Conservation (phyloP, 2,797 vertebrate genomes). For the Acrossocheilus wenchowensis region DNA sequence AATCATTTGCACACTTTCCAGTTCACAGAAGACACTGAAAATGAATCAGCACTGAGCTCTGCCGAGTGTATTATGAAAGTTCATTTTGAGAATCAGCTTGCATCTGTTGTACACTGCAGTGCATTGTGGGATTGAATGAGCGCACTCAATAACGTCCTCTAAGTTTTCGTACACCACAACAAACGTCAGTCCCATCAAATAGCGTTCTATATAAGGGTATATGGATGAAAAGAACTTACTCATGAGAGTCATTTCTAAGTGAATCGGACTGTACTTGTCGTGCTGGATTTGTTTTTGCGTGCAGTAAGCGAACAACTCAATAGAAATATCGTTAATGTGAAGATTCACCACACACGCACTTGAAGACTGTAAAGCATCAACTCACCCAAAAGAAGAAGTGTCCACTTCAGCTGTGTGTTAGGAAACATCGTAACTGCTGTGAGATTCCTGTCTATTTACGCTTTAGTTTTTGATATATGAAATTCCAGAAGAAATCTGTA, state of each 20-base stretch:
- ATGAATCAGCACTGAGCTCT: no score
- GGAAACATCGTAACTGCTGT: neutral
- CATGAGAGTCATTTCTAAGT: neutral
- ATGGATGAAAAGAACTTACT: neutral
- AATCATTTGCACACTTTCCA: no score
- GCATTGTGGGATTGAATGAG: neutral
- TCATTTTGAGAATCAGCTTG: neutral
- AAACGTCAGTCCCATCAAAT: no score
- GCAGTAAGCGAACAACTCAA: neutral
- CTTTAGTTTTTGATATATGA: neutral
- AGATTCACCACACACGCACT: neutral
- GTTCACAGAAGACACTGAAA: no score
- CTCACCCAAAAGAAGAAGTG: slow-evolving; percentile 66
- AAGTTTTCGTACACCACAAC: no score
- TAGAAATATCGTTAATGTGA: neutral
- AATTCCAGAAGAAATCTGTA: neutral
- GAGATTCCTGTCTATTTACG: neutral
- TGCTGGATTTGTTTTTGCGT: neutral
- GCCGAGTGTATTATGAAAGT: neutral
- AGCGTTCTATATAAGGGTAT: no score
- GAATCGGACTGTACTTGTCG: neutral
- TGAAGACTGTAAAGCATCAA: slow-evolving; percentile 39
- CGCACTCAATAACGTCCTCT: no score
- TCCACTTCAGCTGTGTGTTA: slow-evolving; percentile 59
- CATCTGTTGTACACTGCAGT: neutral